A percentile compares a stretch with the other conserved stretches of the same genome.
Evolutionary conservation across 2,888 invertebrate species (phyloP).

Genomic region (Choreutis nemorana): DNA sequence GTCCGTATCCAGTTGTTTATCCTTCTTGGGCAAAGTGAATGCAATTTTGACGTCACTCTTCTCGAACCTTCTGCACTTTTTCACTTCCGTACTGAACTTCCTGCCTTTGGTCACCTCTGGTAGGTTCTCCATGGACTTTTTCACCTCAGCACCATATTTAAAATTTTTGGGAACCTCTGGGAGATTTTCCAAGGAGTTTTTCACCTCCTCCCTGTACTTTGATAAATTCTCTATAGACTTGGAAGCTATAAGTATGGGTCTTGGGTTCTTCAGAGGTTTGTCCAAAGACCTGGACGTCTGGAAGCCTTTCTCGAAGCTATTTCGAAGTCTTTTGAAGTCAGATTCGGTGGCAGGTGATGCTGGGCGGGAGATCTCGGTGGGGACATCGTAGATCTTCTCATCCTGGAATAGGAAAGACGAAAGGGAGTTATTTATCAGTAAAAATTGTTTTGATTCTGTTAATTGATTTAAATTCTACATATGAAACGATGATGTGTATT

Average conservation of each 20-base stretch:
- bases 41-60: conserved; percentile 13
- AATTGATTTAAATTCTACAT: background rate
- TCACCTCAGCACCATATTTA: conserved; percentile 2
- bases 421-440: background rate
- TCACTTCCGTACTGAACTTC: conserved; percentile 30
- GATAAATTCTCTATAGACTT: background rate
- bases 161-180: conserved; percentile 2
- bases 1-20: conserved; percentile 42
- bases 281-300: conserved; percentile 2
- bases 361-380: conserved; percentile 25
- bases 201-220: background rate
- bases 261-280: conserved; percentile 5
- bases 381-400: conserved; percentile 44
- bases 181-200: background rate
- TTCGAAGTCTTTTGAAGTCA: conserved; percentile 36
- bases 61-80: conserved; percentile 20
- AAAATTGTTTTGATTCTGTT: background rate
- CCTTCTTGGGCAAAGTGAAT: conserved; percentile 28
- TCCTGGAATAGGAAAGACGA: conserved; percentile 35
- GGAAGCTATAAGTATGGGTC: conserved; percentile 2
- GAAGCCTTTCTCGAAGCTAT: conserved; percentile 34
- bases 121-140: conserved; percentile 24
- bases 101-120: conserved; percentile 19
- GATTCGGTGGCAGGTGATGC: too few species aligned
- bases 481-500: conserved; percentile 1